A percentile compares a stretch with the other conserved stretches of the same genome.
Conservation (phyloP, 2,797 vertebrate genomes). For the Macroramphosus scolopax region DNA sequence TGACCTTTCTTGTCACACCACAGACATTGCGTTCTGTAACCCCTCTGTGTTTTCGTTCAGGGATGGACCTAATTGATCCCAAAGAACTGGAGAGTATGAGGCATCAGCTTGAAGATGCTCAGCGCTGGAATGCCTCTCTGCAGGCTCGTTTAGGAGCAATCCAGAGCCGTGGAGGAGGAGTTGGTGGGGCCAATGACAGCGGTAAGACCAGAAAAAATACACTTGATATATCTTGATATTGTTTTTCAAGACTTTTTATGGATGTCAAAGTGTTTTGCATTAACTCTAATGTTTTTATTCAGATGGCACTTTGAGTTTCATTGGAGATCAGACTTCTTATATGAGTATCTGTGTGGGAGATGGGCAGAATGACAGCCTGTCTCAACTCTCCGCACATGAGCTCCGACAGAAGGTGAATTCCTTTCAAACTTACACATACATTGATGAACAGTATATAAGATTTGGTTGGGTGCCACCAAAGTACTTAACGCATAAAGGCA, state of each 20-base stretch:
- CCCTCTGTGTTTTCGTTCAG: conserved; percentile 35
- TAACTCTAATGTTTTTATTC: conserved; percentile 15
- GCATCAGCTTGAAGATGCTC: conserved; percentile 81
- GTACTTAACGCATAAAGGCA: no score
- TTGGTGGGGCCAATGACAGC: conserved; percentile 75
- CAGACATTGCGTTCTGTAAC: background rate
- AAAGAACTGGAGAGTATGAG: conserved; percentile 76
- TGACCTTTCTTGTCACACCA: background rate
- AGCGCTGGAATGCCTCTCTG: conserved; percentile 81
- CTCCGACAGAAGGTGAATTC: conserved; percentile 86
- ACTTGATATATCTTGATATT: background rate
- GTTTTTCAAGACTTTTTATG: background rate
- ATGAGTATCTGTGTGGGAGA: conserved; percentile 94
- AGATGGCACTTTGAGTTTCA: conserved; percentile 88
- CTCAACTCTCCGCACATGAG: conserved; percentile 83
- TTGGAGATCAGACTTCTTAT: conserved; percentile 94
- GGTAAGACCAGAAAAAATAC: conserved; percentile 43
- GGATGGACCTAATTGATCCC: conserved; percentile 58
- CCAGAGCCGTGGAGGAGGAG: conserved; percentile 79
- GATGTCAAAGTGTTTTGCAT: no score
- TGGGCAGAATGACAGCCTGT: conserved; percentile 75
- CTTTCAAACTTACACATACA: background rate
- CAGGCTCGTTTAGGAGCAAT: conserved; percentile 81
- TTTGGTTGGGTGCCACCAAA: background rate
- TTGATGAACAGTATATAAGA: background rate